A percentile compares a stretch with the other conserved stretches of the same genome.
These are phyloP conservation scores for Beaufortia kweichowensis DNA, from an alignment of 2,113 vertebrate genomes.

Conservation along the genomic window DNA sequence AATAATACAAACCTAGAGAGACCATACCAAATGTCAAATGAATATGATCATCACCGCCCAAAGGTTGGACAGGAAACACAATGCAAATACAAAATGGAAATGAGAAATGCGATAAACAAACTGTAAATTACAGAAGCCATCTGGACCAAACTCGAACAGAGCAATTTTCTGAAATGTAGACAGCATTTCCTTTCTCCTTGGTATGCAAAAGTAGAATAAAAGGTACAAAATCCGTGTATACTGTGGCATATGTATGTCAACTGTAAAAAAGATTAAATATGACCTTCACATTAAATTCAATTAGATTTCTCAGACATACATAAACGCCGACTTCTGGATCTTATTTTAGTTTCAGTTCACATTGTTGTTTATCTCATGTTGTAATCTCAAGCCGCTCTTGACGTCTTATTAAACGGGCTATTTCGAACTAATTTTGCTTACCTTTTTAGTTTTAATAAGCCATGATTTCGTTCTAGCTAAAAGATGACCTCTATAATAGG, in stretches of 20 bases:
- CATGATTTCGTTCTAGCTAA: constrained; percentile 27
- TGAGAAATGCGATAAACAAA: too few species aligned
- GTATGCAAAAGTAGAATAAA: neutral
- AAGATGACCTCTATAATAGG: constrained; percentile 39
- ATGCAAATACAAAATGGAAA: too few species aligned
- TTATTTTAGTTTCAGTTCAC: neutral
- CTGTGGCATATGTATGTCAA: neutral
- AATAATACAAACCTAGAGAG: too few species aligned
- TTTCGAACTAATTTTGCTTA: constrained; percentile 47
- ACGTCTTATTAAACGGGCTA: constrained; percentile 22
- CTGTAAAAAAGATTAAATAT: constrained; percentile 4
- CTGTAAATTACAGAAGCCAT: too few species aligned
- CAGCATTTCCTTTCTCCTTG: neutral
- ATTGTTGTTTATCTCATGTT: constrained; percentile 33
- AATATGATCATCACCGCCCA: too few species aligned
- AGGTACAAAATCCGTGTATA: neutral
- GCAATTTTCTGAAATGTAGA: neutral
- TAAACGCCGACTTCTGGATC: constrained; percentile 5
- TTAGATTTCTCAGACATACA: neutral
- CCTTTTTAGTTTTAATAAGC: constrained; percentile 40
- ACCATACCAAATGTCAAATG: too few species aligned
- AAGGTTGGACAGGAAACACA: too few species aligned
- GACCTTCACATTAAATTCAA: constrained; percentile 15
- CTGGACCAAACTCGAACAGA: neutral
- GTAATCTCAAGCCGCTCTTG: constrained; percentile 17